A percentile compares a stretch with the other conserved stretches of the same genome.
These are phyloP conservation scores for Willisornis vidua DNA, from an alignment of 2,113 vertebrate species.

Conservation along the genomic window DNA sequence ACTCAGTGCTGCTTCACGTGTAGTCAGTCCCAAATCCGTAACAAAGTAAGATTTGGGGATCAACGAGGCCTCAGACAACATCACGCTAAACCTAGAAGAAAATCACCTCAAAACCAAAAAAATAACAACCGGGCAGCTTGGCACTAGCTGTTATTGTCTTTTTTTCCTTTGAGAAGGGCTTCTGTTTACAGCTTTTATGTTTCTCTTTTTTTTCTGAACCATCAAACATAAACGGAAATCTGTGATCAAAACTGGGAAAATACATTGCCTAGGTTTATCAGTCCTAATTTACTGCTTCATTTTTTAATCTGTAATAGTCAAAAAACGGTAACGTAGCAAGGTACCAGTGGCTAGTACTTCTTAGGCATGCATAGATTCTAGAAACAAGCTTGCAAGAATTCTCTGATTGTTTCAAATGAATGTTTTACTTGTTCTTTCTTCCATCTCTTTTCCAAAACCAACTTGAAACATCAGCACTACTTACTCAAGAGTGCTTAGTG, in stretches of 20 bases:
- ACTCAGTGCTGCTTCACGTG: constrained; percentile 90
- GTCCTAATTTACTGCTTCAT: not conserved
- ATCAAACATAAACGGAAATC: not conserved
- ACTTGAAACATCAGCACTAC: not conserved
- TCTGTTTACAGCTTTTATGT: not conserved
- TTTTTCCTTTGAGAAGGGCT: not conserved
- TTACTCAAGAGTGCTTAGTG: not conserved
- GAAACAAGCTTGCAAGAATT: not conserved
- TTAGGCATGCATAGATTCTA: not conserved
- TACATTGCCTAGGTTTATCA: not conserved
- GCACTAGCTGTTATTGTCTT: not conserved
- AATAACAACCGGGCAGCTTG: not conserved
- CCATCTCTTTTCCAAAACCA: not conserved
- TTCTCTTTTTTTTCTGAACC: not conserved
- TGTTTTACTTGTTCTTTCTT: not conserved
- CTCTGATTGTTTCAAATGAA: not conserved
- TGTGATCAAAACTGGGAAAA: not conserved
- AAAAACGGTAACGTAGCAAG: not conserved
- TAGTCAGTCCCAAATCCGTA: not conserved
- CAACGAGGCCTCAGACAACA: not conserved
- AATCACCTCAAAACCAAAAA: not conserved
- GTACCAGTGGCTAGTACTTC: not conserved
- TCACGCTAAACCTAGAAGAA: constrained; percentile 4
- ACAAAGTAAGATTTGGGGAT: constrained; percentile 23
- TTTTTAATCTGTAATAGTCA: not conserved